Percentiles rank a stretch among this genome's conserved stretches.
Conservation (phyloP, 2,113 vertebrate species). For the Melanerpes aurifrons region DNA sequence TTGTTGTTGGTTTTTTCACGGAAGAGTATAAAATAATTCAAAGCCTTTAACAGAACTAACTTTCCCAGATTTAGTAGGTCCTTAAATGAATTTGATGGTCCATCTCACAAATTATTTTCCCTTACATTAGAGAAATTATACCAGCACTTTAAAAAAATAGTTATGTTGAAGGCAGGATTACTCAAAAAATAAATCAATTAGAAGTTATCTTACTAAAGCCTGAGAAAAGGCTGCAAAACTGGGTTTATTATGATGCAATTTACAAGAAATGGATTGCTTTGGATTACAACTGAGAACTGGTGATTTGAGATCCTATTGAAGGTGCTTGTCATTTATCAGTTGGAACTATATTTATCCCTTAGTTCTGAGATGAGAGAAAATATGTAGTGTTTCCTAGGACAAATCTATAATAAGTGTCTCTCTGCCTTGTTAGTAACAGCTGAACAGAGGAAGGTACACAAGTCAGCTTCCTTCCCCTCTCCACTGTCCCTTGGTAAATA, state of each 20-base stretch:
- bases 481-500: neutral
- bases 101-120: conserved; percentile 23
- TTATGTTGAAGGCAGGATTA: neutral
- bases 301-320: neutral
- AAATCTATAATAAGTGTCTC: neutral
- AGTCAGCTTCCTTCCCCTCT: neutral
- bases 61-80: neutral
- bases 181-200: neutral
- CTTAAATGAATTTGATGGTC: neutral
- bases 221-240: neutral
- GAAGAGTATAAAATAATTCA: neutral
- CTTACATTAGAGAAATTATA: neutral
- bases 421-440: neutral
- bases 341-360: neutral
- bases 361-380: neutral
- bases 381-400: neutral
- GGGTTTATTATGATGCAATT: neutral
- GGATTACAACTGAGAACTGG: neutral
- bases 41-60: neutral
- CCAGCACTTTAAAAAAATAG: neutral
- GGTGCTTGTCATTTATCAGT: neutral
- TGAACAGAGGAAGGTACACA: neutral
- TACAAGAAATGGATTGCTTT: neutral
- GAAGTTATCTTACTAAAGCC: neutral
- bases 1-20: neutral